Base-by-base conservation (phyloP, 2,113 vertebrate species). In the Cyprinodon brontotheroides region DNA sequence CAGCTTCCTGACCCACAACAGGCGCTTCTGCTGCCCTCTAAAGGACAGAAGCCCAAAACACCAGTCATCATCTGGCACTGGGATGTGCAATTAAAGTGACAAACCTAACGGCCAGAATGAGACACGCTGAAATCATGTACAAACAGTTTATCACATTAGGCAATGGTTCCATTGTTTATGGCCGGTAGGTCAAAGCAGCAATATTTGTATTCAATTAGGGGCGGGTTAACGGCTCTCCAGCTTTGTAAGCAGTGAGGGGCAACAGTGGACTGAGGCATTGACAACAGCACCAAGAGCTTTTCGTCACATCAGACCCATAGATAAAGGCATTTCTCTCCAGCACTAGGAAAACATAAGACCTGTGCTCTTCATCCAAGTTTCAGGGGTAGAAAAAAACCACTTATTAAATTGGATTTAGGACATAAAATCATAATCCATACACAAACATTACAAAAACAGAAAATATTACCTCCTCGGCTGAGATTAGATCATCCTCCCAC, bases 401-500 rank as follows among this genome's bases (percentile, higher is more conserved):
- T 41, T 36, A 12, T 4, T 78, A 68, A 62, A 22, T 37, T 5
- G 1, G 14, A 65, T 22, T 9, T 12, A 47, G 17, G 11, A 39
- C 17, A 38, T 61, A 53, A 47, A 13, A n/a, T 1, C 3, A 65
- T 22, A 12, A 4, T n/a, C 4, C 6, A 13, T 10, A n/a, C 13
- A 47, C 39, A 22, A 7, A 40, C 12, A 13, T 1, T 29, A 29
- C 29, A 29, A 29, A 9, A 60, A 72, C 29, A 73, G 37, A 13
- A n/a, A 81, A 41, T 87, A 92, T 87, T 95, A 98, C 97, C 97
- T 99, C 86, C 97, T 94, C 63, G 96, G 97, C 87, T 99, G 97
- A 84, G 97, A 98, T 94, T 67, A 96, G 96, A 86, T 99, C 97
- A 80, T 99, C 98, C 77, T 99, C 88, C 96, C 97, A 39, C 97